phyloP scores from a whole-genome alignment of 2,113 vertebrate species.

The Emydocephalus ijimae region DNA sequence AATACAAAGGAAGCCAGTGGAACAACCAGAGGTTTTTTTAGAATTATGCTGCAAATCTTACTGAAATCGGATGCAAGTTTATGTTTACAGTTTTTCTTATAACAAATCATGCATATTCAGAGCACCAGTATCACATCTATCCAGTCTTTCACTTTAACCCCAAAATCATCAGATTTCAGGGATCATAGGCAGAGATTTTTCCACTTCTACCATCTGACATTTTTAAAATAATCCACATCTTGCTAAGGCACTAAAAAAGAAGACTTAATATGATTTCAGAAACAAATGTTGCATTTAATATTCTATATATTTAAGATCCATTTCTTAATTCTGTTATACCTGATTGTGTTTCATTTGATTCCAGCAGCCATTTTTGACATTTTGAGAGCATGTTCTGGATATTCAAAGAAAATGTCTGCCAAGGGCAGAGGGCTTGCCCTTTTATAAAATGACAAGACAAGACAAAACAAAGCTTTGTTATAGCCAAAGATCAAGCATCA shows the following conservation, averaged over 20 bases:
- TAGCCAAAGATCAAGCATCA: background rate
- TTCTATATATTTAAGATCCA: background rate
- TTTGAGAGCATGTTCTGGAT: background rate
- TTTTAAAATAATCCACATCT: background rate
- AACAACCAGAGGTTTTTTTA: background rate
- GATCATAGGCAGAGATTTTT: background rate
- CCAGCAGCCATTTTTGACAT: background rate
- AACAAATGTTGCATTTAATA: background rate
- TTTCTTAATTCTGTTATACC: background rate
- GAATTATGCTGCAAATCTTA: background rate
- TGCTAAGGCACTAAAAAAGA: background rate
- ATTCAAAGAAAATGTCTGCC: background rate
- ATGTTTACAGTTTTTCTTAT: background rate
- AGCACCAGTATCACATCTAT: background rate
- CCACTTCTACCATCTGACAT: background rate
- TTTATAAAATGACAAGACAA: background rate
- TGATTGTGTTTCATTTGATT: background rate
- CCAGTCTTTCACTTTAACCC: background rate
- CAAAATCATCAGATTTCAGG: background rate
- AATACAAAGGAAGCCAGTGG: background rate
- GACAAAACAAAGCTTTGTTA: background rate
- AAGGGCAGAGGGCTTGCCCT: background rate
- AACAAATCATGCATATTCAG: background rate
- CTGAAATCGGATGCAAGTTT: background rate
- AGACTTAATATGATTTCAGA: background rate